Conservation (phyloP, 2,113 vertebrate species). For the Mormoops blainvillei region DNA sequence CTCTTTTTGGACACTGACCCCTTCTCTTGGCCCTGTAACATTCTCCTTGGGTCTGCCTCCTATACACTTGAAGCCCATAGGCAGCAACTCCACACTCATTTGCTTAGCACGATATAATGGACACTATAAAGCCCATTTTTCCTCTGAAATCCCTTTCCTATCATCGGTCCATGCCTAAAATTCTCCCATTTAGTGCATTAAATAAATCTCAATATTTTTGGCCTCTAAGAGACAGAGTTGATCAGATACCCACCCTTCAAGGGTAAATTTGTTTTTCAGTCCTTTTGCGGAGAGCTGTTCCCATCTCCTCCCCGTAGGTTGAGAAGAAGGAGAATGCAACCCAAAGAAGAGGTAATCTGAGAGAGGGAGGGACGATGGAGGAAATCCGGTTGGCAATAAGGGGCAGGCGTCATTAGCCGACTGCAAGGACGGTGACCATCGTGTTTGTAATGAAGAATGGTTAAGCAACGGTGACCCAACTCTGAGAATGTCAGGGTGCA, state of each 20-base stretch:
- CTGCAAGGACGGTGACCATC: not conserved
- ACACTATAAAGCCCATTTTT: not conserved
- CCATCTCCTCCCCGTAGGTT: not conserved
- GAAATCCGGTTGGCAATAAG: not conserved
- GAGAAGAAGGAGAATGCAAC: not conserved
- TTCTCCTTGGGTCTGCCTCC: not conserved
- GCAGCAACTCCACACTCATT: not conserved
- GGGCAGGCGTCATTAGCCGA: not conserved
- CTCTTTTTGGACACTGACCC: not conserved
- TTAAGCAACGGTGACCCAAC: not conserved
- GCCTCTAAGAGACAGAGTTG: not conserved
- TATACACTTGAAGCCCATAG: not conserved
- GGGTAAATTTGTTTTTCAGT: not conserved
- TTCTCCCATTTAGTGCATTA: not conserved
- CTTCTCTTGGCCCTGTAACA: not conserved
- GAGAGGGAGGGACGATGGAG: too few species aligned
- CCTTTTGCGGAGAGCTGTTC: not conserved
- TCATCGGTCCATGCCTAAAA: not conserved
- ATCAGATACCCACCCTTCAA: not conserved
- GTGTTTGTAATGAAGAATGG: not conserved
- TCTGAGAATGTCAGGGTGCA: not conserved
- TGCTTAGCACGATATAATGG: not conserved
- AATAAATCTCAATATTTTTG: not conserved
- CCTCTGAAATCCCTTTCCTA: not conserved
- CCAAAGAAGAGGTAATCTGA: not conserved